Percentiles rank a stretch among this genome's conserved stretches.
These are phyloP conservation scores for Festucalex cinctus DNA, from an alignment of 2,113 vertebrate genomes.

Conservation along the genomic window DNA sequence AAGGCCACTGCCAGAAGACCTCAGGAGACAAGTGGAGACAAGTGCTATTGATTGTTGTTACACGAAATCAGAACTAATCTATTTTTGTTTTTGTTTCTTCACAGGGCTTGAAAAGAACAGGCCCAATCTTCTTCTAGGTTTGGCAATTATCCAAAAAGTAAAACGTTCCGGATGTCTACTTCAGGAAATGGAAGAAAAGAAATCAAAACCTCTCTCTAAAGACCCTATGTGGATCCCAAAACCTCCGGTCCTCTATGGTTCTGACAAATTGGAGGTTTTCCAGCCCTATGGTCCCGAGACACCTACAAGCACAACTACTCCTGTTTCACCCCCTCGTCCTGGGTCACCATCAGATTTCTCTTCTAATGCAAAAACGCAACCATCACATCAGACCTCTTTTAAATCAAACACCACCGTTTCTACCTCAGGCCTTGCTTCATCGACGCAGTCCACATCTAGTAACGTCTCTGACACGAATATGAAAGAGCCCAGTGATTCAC, in stretches of 20 bases:
- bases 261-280: conserved; percentile 75
- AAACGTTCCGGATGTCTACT: conserved; percentile 72
- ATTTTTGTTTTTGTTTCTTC: conserved; percentile 36
- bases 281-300: conserved; percentile 72
- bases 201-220: conserved; percentile 65
- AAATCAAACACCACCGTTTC: conserved; percentile 55
- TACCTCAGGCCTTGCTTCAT: conserved; percentile 33
- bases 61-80: background rate
- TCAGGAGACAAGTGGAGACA: too few species aligned
- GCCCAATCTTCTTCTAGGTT: conserved; percentile 90
- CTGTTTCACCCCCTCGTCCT: conserved; percentile 75
- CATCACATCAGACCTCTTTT: conserved; percentile 63
- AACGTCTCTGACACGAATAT: conserved; percentile 22
- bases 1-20: too few species aligned
- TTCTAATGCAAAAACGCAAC: conserved; percentile 57
- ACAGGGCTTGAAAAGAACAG: conserved; percentile 88
- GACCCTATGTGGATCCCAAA: conserved; percentile 74
- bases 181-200: conserved; percentile 81
- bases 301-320: conserved; percentile 66
- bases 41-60: too few species aligned
- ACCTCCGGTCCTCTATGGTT: conserved; percentile 53
- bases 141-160: conserved; percentile 87
- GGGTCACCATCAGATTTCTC: conserved; percentile 60
- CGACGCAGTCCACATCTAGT: conserved; percentile 19
- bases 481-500: conserved; percentile 53